Conservation (phyloP, 2,888 invertebrate genomes). For the Rhogogaster chlorosoma region DNA sequence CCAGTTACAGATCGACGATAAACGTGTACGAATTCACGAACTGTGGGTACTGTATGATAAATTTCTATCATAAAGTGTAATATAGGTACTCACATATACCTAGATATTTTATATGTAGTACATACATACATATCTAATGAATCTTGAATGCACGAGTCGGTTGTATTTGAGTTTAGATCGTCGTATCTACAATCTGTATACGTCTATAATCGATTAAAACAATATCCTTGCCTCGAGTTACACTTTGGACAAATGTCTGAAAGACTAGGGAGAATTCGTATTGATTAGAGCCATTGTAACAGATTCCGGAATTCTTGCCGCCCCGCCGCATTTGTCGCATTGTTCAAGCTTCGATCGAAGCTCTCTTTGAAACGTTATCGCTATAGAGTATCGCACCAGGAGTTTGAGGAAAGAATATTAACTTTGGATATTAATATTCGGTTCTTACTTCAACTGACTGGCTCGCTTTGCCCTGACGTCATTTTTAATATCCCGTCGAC, state of each 20-base stretch:
- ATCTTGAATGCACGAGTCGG: background rate
- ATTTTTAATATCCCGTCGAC: slow-evolving; percentile 36
- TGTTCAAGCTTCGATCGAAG: slow-evolving; percentile 41
- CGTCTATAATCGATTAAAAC: slow-evolving; percentile 29
- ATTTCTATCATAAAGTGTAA: slow-evolving; percentile 5
- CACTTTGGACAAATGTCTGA: slow-evolving; percentile 60
- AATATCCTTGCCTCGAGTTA: slow-evolving; percentile 57
- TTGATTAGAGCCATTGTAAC: slow-evolving; percentile 47
- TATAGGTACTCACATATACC: background rate
- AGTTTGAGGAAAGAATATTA: slow-evolving; percentile 37
- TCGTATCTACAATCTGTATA: background rate
- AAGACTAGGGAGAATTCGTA: slow-evolving; percentile 33
- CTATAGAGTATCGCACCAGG: background rate
- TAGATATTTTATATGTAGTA: background rate
- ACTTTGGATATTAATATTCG: slow-evolving; percentile 31
- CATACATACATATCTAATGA: slow-evolving; percentile 29
- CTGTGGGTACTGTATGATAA: background rate
- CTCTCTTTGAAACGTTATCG: slow-evolving; percentile 34
- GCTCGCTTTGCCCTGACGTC: background rate
- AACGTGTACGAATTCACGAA: background rate
- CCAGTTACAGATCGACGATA: background rate
- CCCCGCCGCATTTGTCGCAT: slow-evolving; percentile 40
- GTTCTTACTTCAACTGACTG: slow-evolving; percentile 12
- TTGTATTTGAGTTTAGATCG: slow-evolving; percentile 28
- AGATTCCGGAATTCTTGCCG: slow-evolving; percentile 47